Base-by-base conservation (phyloP, 2,888 invertebrate species). In the Sepiola atlantica region DNA sequence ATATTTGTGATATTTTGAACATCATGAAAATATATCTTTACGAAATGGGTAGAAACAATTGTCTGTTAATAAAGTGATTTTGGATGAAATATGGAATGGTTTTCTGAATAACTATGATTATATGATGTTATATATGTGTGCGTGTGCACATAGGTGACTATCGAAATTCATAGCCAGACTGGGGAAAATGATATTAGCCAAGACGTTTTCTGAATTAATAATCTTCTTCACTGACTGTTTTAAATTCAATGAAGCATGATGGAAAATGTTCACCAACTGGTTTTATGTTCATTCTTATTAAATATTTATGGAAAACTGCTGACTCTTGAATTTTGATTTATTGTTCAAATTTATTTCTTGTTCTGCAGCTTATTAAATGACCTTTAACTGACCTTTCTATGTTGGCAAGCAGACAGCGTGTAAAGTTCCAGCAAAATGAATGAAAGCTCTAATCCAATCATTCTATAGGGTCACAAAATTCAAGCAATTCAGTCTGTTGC, bases 231-330 rank as follows among this genome's bases (percentile, higher is more conserved):
- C 77, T 77, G 77, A 77, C 77, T 28, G 77, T n/a, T 32, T 77
- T n/a, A 77, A n/a, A 77, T 77, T 77, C 77, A 77, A 77, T 77
- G 77, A 77, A n/a, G 77, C 77, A 77, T 77, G 77, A n/a, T 77
- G 77, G 77, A n/a, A 77, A 77, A n/a, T 77, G n/a, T 77, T n/a
- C 77, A n/a, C 77, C 77, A 77, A 77, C 77, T 77, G 77, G 32
- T n/a, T 77, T 77, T 77, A 77, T 77, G 77, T 77, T 77, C 77
- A 77, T 77, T 77, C 77, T 32, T 77, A 77, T 77, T 77, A 77
- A 77, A 77, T 32, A 77, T 77, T 77, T 77, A 77, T 77, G n/a
- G 77, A 77, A n/a, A n/a, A 16, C n/a, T 77, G 16, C 77, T n/a
- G 77, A n/a, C 77, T 32, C 16, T 32, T n/a, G 77, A 77, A 77